phyloP scores from a whole-genome alignment of 1,140 invertebrate genomes.

The Ectropis grisescens region DNA sequence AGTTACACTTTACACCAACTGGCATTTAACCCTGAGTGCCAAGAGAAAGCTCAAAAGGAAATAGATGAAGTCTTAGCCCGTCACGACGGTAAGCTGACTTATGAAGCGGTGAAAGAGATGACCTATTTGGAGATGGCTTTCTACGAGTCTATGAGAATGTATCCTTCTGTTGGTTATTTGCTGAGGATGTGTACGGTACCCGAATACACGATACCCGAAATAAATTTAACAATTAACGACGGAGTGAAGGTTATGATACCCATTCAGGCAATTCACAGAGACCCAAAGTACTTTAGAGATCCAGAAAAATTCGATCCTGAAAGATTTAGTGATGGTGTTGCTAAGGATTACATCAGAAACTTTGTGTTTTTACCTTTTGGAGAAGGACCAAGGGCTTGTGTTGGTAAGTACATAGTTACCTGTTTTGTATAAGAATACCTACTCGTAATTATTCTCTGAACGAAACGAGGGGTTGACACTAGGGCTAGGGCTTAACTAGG shows the following conservation, averaged over 20 bases:
- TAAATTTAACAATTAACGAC: conserved; percentile 42
- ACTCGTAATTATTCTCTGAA: too few relatives aligned
- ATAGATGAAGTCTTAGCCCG: conserved; percentile 25
- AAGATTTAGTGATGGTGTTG: conserved; percentile 20
- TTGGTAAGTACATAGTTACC: conserved; percentile 30
- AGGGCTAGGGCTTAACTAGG: too few relatives aligned
- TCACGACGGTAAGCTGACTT: conserved; percentile 43
- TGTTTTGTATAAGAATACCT: too few relatives aligned
- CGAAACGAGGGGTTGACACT: too few relatives aligned
- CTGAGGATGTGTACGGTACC: conserved; percentile 17
- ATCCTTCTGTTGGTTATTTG: conserved; percentile 25
- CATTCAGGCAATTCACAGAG: conserved; percentile 20
- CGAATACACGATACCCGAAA: conserved; percentile 30
- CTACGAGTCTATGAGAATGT: conserved; percentile 39
- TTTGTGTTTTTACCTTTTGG: conserved; percentile 38
- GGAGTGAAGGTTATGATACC: conserved; percentile 63
- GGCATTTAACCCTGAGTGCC: conserved; percentile 65
- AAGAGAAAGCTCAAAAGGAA: conserved; percentile 42
- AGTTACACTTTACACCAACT: conserved; percentile 63
- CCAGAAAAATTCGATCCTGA: conserved; percentile 38
- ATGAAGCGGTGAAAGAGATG: conserved; percentile 53
- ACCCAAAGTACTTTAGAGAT: conserved; percentile 18
- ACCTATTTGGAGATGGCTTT: conserved; percentile 33
- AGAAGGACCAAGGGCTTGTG: conserved; percentile 36
- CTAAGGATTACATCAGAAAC: conserved; percentile 23